Percentiles rank a stretch among this genome's conserved stretches.
These are phyloP conservation scores for Macquaria australasica DNA, from an alignment of 2,113 vertebrate species.

Conservation along the genomic window DNA sequence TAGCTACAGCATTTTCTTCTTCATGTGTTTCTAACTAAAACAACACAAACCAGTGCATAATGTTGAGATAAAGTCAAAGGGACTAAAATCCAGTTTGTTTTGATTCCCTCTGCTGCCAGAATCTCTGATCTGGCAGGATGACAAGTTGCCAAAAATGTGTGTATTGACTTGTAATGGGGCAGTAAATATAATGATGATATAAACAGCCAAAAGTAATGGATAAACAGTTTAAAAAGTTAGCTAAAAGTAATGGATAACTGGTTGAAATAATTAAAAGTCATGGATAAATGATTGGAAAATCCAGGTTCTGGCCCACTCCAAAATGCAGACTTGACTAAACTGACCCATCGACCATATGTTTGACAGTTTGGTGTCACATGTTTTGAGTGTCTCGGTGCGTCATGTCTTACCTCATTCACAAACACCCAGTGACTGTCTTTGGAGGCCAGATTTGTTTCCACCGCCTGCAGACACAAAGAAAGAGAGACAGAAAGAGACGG, in stretches of 20 bases:
- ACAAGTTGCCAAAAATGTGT: no score
- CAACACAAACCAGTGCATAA: no score
- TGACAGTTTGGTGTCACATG: neutral
- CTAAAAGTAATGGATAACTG: no score
- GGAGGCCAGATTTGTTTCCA: conserved; percentile 98
- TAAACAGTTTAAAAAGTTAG: no score
- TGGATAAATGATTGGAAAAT: neutral
- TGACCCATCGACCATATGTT: neutral
- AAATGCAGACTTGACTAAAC: no score
- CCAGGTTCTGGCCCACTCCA: no score
- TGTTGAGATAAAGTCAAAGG: no score
- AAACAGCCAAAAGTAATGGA: neutral
- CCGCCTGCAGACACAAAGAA: conserved; percentile 88
- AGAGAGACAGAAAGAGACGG: neutral
- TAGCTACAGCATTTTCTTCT: no score
- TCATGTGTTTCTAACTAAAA: no score
- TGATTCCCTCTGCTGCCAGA: no score
- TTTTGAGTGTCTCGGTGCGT: neutral
- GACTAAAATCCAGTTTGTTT: neutral
- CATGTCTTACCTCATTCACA: conserved; percentile 94
- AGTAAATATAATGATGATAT: neutral
- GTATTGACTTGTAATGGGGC: neutral
- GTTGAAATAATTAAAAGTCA: neutral
- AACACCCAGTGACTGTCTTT: conserved; percentile 99
- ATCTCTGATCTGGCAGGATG: no score